Conservation (phyloP, 1,140 invertebrate genomes). For the Drosophila auraria region DNA sequence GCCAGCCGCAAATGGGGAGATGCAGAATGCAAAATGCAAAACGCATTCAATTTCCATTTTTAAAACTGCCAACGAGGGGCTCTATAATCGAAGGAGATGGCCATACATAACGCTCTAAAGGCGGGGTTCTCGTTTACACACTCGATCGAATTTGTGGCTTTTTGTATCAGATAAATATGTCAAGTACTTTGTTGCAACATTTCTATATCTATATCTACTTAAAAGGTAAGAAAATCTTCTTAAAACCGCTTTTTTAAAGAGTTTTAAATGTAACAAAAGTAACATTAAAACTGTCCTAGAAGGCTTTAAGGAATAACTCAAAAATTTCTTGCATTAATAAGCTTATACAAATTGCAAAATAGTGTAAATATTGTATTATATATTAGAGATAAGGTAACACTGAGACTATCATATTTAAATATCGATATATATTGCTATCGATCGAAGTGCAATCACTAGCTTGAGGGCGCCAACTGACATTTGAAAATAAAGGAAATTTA, state of each 20-base stretch:
- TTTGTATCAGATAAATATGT: not conserved
- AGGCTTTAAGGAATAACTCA: not conserved
- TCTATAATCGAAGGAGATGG: conserved; percentile 24
- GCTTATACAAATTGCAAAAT: too few relatives aligned
- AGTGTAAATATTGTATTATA: too few relatives aligned
- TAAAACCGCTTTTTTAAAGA: not conserved
- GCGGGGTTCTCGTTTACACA: not conserved
- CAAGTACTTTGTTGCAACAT: not conserved
- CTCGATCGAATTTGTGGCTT: not conserved
- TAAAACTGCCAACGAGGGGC: conserved; percentile 62
- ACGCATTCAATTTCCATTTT: conserved; percentile 63
- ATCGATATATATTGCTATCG: too few relatives aligned
- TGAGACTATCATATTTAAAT: too few relatives aligned
- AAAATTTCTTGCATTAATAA: not conserved
- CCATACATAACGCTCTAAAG: not conserved
- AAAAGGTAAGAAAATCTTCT: too few relatives aligned
- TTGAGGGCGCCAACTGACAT: too few relatives aligned
- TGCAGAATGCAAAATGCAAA: conserved; percentile 23
- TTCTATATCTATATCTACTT: not conserved
- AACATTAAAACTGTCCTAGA: not conserved
- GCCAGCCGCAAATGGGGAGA: conserved; percentile 32
- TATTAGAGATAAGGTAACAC: too few relatives aligned
- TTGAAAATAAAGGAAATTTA: too few relatives aligned
- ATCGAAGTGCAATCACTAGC: too few relatives aligned
- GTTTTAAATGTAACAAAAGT: not conserved